A percentile compares a stretch with the other conserved stretches of the same genome.
phyloP scores from a whole-genome alignment of 2,888 invertebrate genomes.

The Amiota communis region DNA sequence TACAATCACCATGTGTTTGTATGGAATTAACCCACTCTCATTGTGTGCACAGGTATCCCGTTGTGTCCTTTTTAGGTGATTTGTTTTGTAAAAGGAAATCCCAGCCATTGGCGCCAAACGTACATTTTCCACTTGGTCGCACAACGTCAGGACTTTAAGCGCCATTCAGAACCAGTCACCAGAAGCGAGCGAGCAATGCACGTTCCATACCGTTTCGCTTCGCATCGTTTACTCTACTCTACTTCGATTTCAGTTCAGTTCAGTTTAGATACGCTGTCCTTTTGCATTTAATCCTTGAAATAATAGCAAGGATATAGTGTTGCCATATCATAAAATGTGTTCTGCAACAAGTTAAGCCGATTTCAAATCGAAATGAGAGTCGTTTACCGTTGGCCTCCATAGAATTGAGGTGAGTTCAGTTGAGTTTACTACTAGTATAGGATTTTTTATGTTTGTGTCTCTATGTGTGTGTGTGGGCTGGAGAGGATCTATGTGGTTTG shows the following conservation, averaged over 20 bases:
- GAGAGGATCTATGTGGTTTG: too few species aligned
- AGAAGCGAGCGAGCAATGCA: too few species aligned
- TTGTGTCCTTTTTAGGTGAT: conserved; percentile 49
- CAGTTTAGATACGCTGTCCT: conserved; percentile 48
- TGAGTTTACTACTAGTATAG: background rate
- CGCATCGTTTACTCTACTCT: conserved; percentile 34
- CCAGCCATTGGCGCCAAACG: conserved; percentile 40
- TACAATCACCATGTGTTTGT: background rate
- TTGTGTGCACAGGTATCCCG: conserved; percentile 7
- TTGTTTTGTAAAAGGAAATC: conserved; percentile 57
- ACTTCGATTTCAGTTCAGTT: conserved; percentile 26
- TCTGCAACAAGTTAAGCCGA: conserved; percentile 63
- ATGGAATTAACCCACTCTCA: background rate
- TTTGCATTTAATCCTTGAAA: conserved; percentile 64
- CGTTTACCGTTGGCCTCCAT: conserved; percentile 37
- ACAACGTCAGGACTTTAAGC: background rate
- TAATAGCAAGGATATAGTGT: conserved; percentile 63
- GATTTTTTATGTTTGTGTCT: too few species aligned
- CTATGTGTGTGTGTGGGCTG: too few species aligned
- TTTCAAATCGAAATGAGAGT: conserved; percentile 63
- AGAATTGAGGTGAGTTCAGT: conserved; percentile 43
- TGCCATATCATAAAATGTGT: conserved; percentile 58
- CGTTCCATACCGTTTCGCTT: background rate
- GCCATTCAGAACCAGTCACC: background rate
- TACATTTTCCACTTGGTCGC: conserved; percentile 16